Conservation (phyloP, 2,113 vertebrate species). For the Mastomys natalensis region DNA sequence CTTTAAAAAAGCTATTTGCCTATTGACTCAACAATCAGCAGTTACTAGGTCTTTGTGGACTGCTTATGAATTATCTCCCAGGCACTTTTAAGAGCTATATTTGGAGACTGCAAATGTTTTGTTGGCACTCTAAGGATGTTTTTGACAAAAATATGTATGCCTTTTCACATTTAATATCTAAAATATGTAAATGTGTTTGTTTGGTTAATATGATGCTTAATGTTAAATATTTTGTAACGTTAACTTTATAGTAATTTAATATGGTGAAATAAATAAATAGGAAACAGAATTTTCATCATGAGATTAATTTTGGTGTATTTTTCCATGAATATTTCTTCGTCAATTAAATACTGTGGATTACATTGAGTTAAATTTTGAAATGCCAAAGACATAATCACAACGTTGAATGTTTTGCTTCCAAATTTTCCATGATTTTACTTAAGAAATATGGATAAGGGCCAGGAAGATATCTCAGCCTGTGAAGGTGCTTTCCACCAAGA, state of each 20-base stretch:
- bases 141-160: not conserved
- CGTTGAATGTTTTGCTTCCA: not conserved
- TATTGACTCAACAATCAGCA: not conserved
- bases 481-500: not conserved
- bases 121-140: not conserved
- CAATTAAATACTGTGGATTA: not conserved
- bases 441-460: not conserved
- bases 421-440: conserved; percentile 33
- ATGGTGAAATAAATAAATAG: not conserved
- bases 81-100: not conserved
- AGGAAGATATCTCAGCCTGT: not conserved
- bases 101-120: not conserved
- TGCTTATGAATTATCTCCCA: not conserved
- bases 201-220: not conserved
- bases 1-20: not conserved
- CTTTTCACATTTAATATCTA: not conserved
- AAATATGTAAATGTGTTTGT: not conserved
- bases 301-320: not conserved
- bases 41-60: not conserved
- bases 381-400: not conserved
- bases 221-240: conserved; percentile 16
- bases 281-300: not conserved
- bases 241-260: conserved; percentile 3
- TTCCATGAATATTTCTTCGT: not conserved
- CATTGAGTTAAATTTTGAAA: conserved; percentile 7